Base-by-base conservation (phyloP, 2,113 vertebrate species). In the Nyctibius bracteatus region DNA sequence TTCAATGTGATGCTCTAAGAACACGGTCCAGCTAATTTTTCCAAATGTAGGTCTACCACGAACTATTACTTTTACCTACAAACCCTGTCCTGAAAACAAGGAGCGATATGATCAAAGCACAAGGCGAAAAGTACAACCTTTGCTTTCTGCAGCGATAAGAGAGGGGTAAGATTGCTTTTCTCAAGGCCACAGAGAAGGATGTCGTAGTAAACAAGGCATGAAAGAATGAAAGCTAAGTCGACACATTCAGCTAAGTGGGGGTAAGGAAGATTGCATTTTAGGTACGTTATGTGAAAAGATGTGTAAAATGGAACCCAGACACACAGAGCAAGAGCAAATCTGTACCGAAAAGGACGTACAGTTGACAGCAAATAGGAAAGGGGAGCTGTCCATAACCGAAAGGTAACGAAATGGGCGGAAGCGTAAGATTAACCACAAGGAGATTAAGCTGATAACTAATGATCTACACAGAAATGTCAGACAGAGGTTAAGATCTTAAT, bases 401-500 rank as follows among this genome's bases (percentile, higher is more conserved):
- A 81, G 91, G 93, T 59, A 92, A 79, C 4, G 84, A 71, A 71
- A 59, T 2, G 33, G 83, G 84, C 0, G 83, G 95, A 94, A 94
- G 94, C 58, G 1, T 67, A 91, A 91, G 94, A 96, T 91, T 92
- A 97, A 97, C 93, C 83, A 81, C 96, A 71, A 94, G 86, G 80
- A 95, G 95, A 96, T 96, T 67, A 94, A 55, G 84, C 57, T 87
- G 95, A 92, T 96, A 97, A 96, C 89, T 92, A 95, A 94, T 75
- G 91, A 96, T 97, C 95, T 79, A 43, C 91, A 81, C 65, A 84
- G 77, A 89, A 89, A 89, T 44, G 94, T 81, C 94, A 96, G 92
- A 21, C 86, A 91, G 96, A 95, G 96, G 95, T 91, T 92, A 95
- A 96, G 93, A 94, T 94, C 91, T 95, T 96, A 95, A 96, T 96